Evolutionary conservation across 2,888 invertebrate species (phyloP).

Genomic region (Ligdia adustata): DNA sequence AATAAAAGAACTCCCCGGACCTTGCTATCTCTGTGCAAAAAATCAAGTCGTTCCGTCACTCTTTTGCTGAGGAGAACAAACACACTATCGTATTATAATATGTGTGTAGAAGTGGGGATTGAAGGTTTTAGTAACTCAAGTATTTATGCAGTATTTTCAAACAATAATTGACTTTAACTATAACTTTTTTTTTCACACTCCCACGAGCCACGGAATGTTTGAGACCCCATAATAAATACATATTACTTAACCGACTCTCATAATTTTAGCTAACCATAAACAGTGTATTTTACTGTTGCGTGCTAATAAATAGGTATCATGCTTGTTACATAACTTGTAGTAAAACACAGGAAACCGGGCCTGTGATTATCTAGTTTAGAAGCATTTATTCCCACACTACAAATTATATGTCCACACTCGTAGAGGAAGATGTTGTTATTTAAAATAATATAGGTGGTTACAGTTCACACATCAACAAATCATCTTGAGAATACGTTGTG

Average conservation of each 20-base stretch:
- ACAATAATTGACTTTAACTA: too few species aligned
- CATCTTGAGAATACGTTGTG: constrained; percentile 29
- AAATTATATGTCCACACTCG: constrained; percentile 31
- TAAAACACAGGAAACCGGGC: constrained; percentile 34
- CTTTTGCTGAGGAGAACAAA: too few species aligned
- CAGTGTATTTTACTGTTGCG: constrained; percentile 9
- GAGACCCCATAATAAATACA: not conserved
- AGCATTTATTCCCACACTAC: constrained; percentile 32
- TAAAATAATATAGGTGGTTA: constrained; percentile 12
- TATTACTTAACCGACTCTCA: constrained; percentile 1
- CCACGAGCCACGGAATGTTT: not conserved
- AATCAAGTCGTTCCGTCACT: too few species aligned
- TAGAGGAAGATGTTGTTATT: constrained; percentile 32
- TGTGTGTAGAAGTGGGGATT: too few species aligned
- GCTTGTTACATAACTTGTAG: constrained; percentile 29
- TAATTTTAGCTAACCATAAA: constrained; percentile 6
- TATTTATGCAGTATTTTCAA: too few species aligned
- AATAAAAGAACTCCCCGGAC: too few species aligned
- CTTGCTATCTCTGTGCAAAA: too few species aligned
- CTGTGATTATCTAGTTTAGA: constrained; percentile 35
- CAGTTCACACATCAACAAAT: constrained; percentile 30
- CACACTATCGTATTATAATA: too few species aligned
- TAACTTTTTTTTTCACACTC: not conserved
- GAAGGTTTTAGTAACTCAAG: too few species aligned
- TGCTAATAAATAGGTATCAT: constrained; percentile 17